Percentiles rank a stretch among this genome's conserved stretches.
These are phyloP conservation scores for Callipepla californica DNA, from an alignment of 2,113 vertebrate species.

Conservation along the genomic window DNA sequence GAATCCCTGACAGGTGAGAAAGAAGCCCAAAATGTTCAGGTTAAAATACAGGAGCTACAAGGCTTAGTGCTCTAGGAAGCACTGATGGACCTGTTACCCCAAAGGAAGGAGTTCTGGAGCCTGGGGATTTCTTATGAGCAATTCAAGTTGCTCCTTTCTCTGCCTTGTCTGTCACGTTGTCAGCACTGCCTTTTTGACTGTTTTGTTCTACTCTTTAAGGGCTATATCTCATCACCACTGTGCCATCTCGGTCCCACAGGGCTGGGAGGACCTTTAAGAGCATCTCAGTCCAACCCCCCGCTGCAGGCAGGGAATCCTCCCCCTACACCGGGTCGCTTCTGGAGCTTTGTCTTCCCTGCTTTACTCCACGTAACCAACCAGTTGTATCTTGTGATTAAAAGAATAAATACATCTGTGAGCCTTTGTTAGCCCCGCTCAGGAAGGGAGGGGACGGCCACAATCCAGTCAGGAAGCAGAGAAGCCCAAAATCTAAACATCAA, in stretches of 20 bases:
- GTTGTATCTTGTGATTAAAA: neutral
- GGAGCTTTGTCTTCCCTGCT: neutral
- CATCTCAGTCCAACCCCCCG: too few species aligned
- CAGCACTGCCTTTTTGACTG: neutral
- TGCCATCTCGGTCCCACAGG: neutral
- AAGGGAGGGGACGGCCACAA: neutral
- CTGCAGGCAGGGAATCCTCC: too few species aligned
- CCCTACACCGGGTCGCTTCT: neutral
- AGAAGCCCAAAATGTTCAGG: neutral
- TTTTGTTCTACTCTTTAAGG: neutral
- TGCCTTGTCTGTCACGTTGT: too few species aligned
- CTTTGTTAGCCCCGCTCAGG: neutral
- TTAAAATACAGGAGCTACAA: neutral
- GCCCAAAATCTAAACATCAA: neutral
- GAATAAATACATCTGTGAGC: neutral
- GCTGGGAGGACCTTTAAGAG: too few species aligned
- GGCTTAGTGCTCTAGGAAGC: neutral
- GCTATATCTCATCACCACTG: neutral
- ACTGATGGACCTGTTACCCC: neutral
- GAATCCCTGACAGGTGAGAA: too few species aligned
- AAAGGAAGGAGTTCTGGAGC: neutral
- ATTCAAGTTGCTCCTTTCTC: neutral
- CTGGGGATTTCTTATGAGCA: neutral
- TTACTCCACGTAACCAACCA: neutral
- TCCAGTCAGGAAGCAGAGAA: neutral